Evolutionary conservation across 2,113 vertebrate genomes (phyloP), one percentile per base, ranked within the genome.

Genomic region (Scalopus aquaticus): DNA sequence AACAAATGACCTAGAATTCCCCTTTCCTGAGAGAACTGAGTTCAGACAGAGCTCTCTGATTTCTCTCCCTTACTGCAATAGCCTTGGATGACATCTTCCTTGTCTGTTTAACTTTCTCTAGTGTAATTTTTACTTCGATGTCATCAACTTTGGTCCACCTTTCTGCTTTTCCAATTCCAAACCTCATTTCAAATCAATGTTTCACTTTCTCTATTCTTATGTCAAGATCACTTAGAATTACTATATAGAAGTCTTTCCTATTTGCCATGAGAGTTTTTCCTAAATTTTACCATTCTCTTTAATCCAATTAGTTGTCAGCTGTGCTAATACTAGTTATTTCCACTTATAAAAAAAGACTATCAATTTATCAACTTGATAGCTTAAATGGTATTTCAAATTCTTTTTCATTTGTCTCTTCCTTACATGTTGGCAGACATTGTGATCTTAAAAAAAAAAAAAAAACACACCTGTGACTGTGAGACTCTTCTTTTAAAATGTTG

Each of bases 351-450:
- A 24, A 72, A 30, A 46, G 11, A 11, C 60, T 12, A 37, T 73
- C 39, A 80, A 0, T 74, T 65, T 32, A 72, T 74, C 26, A 39
- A 2, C 70, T 76, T 84, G 8, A 22, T 42, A 67, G 11, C 49
- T 94, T 92, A 91, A 88, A 49, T 92, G 37, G 9, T 77, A 87
- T 67, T 92, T 86, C 49, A 87, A 77, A 64, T 86, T n/a, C n/a
- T n/a, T n/a, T n/a, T n/a, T n/a, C 60, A 87, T 83, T 89, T 92
- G 5, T 92, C 90, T 79, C 28, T 92, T 87, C 8, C 35, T 88
- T 74, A n/a, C 2, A 78, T 16, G 54, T 44, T 74, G 15, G 28
- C 65, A 84, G 35, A 46, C 15, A 82, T 32, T 73, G 6, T 39
- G 15, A 54, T 77, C n/a, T 95, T 28, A 74, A 70, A 60, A 37